Percentiles rank a stretch among this genome's conserved stretches.
Evolutionary conservation across 1,140 invertebrate species (phyloP).

Genomic region (Drosophila truncata): DNA sequence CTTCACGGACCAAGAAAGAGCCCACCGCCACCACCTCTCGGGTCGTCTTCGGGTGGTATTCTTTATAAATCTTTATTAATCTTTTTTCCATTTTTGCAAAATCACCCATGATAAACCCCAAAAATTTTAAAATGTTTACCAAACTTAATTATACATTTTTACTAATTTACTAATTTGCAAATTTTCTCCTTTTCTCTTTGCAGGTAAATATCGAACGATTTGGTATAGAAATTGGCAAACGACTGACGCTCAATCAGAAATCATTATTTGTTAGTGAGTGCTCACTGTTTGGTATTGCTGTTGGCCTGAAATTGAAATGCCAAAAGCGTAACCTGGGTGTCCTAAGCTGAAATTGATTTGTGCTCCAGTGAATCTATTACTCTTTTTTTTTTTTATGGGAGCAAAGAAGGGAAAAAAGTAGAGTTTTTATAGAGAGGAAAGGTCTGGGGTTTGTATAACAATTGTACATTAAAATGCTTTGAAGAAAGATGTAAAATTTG

Average conservation of each 20-base stretch:
- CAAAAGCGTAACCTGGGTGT: constrained; percentile 40
- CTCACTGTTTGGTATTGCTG: constrained; percentile 13
- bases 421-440: neutral
- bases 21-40: constrained; percentile 1
- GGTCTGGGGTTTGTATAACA: neutral
- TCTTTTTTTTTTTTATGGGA: neutral
- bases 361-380: constrained; percentile 32
- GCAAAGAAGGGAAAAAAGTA: neutral
- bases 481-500: neutral
- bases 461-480: neutral
- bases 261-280: constrained; percentile 35
- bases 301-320: constrained; percentile 25
- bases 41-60: constrained; percentile 31
- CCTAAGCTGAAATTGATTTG: constrained; percentile 29
- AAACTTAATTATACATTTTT: constrained; percentile 75
- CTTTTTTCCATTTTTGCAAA: constrained; percentile 1
- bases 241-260: constrained; percentile 8
- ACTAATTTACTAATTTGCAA: constrained; percentile 74
- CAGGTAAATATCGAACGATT: constrained; percentile 67
- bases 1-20: constrained; percentile 32
- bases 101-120: constrained; percentile 20
- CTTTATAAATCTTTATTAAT: constrained; percentile 44
- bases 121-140: constrained; percentile 16
- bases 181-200: constrained; percentile 79
- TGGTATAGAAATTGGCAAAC: constrained; percentile 19